phyloP scores from a whole-genome alignment of 2,797 vertebrate genomes.

The Chanos chanos region DNA sequence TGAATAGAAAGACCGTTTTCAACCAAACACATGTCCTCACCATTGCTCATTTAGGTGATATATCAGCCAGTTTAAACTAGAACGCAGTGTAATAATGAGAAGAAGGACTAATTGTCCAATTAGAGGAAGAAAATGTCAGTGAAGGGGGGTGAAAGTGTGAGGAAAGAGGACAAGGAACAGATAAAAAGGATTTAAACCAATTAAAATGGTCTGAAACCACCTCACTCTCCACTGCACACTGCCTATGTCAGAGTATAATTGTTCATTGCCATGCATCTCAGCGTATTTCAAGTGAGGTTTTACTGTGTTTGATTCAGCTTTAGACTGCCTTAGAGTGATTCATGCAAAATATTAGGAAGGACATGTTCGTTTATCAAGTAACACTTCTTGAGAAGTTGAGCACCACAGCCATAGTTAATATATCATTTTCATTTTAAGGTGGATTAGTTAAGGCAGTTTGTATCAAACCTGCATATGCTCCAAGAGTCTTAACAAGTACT shows the following conservation, averaged over 20 bases:
- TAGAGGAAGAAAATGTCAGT: constrained; percentile 57
- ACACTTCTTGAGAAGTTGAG: background rate
- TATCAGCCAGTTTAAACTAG: constrained; percentile 49
- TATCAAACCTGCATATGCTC: too few species aligned
- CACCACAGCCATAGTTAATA: too few species aligned
- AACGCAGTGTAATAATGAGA: constrained; percentile 45
- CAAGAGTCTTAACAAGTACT: too few species aligned
- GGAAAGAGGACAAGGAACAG: constrained; percentile 35
- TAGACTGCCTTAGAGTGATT: background rate
- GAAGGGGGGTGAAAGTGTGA: constrained; percentile 32
- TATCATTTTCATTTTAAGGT: too few species aligned
- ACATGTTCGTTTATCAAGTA: background rate
- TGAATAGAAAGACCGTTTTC: too few species aligned
- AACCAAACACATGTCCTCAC: constrained; percentile 5
- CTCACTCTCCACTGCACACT: constrained; percentile 19
- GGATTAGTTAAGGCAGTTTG: too few species aligned
- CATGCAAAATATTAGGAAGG: background rate
- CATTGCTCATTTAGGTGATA: constrained; percentile 51
- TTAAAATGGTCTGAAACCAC: constrained; percentile 58
- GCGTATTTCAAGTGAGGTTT: background rate
- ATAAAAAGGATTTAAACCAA: constrained; percentile 65
- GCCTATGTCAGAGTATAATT: constrained; percentile 39
- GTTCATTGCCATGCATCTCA: constrained; percentile 48
- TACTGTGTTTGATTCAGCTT: background rate
- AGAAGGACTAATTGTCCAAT: constrained; percentile 62